These are phyloP conservation scores for Drosophila malerkotliana DNA, from an alignment of 1,140 invertebrate species.

Conservation along the genomic window DNA sequence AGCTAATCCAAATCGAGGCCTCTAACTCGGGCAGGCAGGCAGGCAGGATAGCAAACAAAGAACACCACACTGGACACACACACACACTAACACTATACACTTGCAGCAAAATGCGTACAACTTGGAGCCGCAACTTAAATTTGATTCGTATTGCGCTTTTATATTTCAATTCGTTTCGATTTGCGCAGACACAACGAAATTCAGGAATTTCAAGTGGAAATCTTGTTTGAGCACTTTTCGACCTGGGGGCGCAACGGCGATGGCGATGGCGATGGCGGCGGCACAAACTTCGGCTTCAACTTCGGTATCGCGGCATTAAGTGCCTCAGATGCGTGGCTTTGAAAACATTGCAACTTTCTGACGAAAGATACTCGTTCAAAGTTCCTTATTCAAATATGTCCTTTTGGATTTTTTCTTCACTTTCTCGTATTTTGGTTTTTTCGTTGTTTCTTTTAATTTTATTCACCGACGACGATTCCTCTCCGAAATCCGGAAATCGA, in stretches of 20 bases:
- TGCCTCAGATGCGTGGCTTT: conserved; percentile 31
- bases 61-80: conserved; percentile 30
- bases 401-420: too few species aligned
- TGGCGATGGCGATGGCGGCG: conserved; percentile 22
- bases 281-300: conserved; percentile 34
- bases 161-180: conserved; percentile 57
- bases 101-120: conserved; percentile 34
- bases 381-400: neutral
- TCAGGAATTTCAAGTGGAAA: conserved; percentile 83
- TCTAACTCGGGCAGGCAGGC: conserved; percentile 15
- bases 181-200: conserved; percentile 65
- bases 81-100: conserved; percentile 53
- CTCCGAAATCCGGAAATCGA: too few species aligned
- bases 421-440: too few species aligned
- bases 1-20: conserved; percentile 62
- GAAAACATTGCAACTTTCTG: conserved; percentile 36
- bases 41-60: conserved; percentile 11
- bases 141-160: conserved; percentile 66
- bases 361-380: neutral
- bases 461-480: too few species aligned
- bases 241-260: conserved; percentile 34
- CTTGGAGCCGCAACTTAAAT: conserved; percentile 40
- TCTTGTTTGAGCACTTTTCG: conserved; percentile 80
- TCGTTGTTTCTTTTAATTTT: too few species aligned
- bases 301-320: neutral